These are phyloP conservation scores for Ctenoplectra terminalis DNA, from an alignment of 1,140 invertebrate genomes.

Conservation along the genomic window DNA sequence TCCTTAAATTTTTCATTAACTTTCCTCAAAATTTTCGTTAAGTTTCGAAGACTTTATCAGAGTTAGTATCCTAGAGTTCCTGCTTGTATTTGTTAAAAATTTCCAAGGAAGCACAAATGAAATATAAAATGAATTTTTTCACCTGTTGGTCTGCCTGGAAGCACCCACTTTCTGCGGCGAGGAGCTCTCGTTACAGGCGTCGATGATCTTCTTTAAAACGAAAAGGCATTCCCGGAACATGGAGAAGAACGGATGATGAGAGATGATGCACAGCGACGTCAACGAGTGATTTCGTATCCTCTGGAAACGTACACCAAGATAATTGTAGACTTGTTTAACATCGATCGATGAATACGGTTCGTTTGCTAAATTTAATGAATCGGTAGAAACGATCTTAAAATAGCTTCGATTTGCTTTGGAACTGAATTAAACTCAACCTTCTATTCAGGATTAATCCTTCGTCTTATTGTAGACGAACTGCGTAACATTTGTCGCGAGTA, in stretches of 20 bases:
- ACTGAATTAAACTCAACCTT: not conserved
- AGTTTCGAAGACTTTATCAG: no score
- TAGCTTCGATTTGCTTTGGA: not conserved
- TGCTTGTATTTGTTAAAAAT: no score
- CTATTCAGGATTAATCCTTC: not conserved
- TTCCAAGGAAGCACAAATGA: no score
- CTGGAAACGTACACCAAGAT: constrained; percentile 78
- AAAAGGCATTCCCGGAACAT: constrained; percentile 98
- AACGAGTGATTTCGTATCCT: constrained; percentile 94
- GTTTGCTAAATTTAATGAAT: not conserved
- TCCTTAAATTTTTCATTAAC: no score
- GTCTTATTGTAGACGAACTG: no score
- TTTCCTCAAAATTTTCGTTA: no score
- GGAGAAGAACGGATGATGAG: constrained; percentile 99
- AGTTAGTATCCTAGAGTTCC: no score
- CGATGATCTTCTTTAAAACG: constrained; percentile 96
- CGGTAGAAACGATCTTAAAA: not conserved
- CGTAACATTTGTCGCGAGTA: no score
- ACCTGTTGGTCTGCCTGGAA: constrained; percentile 93
- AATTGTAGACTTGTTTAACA: not conserved
- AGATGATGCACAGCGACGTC: constrained; percentile 98
- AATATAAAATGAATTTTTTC: no score
- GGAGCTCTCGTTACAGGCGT: constrained; percentile 97
- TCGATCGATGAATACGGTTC: not conserved
- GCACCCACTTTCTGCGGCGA: constrained; percentile 93